These are phyloP conservation scores for Calliphora vomitoria DNA, from an alignment of 2,888 invertebrate species.

Conservation along the genomic window DNA sequence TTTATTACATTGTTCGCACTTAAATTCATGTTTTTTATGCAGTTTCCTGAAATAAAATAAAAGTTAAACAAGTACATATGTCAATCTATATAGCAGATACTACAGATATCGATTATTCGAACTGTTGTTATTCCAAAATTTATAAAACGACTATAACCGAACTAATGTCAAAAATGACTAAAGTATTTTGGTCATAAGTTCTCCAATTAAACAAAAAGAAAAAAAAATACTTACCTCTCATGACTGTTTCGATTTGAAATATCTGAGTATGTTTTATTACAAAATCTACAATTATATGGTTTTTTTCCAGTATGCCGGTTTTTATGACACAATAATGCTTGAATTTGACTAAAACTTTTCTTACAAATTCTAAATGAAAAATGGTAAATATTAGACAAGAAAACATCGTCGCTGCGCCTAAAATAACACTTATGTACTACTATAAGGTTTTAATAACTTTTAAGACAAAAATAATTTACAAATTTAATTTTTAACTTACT, in stretches of 20 bases:
- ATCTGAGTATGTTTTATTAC: constrained; percentile 31
- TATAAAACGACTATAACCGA: too few relatives aligned
- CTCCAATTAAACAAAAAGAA: neutral
- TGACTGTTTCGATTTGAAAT: constrained; percentile 40
- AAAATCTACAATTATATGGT: constrained; percentile 39
- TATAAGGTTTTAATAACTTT: neutral
- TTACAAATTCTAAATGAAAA: constrained; percentile 38
- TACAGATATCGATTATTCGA: too few relatives aligned
- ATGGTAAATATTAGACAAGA: neutral
- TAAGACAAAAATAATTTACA: neutral
- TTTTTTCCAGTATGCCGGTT: constrained; percentile 14
- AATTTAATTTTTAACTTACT: constrained; percentile 22
- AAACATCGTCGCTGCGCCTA: neutral
- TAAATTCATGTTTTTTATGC: neutral
- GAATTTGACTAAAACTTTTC: constrained; percentile 33
- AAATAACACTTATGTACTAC: neutral
- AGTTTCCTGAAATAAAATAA: neutral
- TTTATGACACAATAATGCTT: constrained; percentile 14
- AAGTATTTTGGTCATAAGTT: too few relatives aligned
- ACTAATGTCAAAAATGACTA: too few relatives aligned
- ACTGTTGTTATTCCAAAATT: too few relatives aligned
- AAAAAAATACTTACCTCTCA: constrained; percentile 31
- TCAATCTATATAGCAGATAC: too few relatives aligned
- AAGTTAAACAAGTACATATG: neutral
- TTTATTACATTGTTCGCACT: constrained; percentile 26